Evolutionary conservation across 2,888 invertebrate species (phyloP), one percentile per base, ranked within the genome.

Genomic region (Apotomis turbidana): DNA sequence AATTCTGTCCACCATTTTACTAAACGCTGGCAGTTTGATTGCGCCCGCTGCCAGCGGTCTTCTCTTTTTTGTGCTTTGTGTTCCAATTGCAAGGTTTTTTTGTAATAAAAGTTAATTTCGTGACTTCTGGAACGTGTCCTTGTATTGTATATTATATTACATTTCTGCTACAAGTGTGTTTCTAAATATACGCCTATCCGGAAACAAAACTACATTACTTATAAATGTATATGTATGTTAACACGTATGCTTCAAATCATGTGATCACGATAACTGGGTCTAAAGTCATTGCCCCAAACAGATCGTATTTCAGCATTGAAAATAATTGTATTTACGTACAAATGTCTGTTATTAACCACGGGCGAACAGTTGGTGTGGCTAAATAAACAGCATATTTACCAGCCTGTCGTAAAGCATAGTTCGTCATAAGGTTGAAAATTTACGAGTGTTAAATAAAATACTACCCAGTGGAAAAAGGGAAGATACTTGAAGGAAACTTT

Each of bases 341-440:
- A 15, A 52, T 60, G 6, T 54, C 51, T 67, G 68, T 63, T 72
- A n/a, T 59, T 46, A 46, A 46, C 72, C 68, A 52, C 62, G 55
- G 6, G 41, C 15, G 12, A 12, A 49, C 61, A 69, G 63, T 64
- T 60, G 63, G 49, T 64, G 72, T 54, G 59, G 51, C 64, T 68
- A 63, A 64, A 63, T 64, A 59, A 60, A 66, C 64, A 70, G 38
- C 54, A 58, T 62, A 64, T 49, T 71, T 74, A 75, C 78, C 76
- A 79, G 79, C 80, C 79, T 81, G 74, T 80, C 79, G 82, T 84
- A 84, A 86, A 84, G 68, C 75, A 76, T 76, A 76, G 76, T 80
- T 76, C 79, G 79, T 76, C 77, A 75, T 76, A 79, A 73, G 75
- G 62, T 74, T 75, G 77, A 80, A 83, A 80, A 84, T 86, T 86